Evolutionary conservation across 2,888 invertebrate genomes (phyloP).

Genomic region (Lutraria lutraria): DNA sequence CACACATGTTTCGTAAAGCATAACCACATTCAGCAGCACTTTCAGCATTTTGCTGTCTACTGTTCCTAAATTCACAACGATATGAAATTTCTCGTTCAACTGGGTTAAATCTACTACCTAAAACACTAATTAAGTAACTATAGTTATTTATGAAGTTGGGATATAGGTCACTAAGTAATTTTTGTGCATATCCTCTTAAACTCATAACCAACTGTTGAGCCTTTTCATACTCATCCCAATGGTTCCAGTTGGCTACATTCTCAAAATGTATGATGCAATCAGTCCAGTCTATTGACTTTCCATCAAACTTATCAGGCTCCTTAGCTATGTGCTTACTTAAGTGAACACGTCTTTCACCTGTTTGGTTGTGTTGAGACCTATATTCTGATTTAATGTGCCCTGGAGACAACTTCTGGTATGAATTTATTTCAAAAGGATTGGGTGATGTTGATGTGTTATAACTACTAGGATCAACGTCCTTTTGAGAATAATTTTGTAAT

Average conservation of each 20-base stretch:
- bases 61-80: slow-evolving; percentile 50
- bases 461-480: too few species aligned
- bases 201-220: slow-evolving; percentile 51
- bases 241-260: slow-evolving; percentile 64
- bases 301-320: slow-evolving; percentile 68
- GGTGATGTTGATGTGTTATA: too few species aligned
- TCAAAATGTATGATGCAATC: slow-evolving; percentile 70
- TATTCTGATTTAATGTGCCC: too few species aligned
- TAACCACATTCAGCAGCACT: slow-evolving; percentile 38
- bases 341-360: background rate
- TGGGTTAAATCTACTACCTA: slow-evolving; percentile 36
- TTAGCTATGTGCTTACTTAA: slow-evolving; percentile 48
- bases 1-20: slow-evolving; percentile 46
- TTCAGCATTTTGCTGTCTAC: slow-evolving; percentile 29
- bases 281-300: slow-evolving; percentile 53
- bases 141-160: background rate
- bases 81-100: slow-evolving; percentile 39
- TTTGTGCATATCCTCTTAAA: slow-evolving; percentile 49
- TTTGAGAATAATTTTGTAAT: too few species aligned
- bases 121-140: background rate
- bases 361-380: too few species aligned
- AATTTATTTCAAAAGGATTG: too few species aligned
- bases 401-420: too few species aligned
- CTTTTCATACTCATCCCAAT: slow-evolving; percentile 52
- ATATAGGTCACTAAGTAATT: slow-evolving; percentile 39